Conservation (phyloP, 1,140 invertebrate species). For the Macrostomum lignano region DNA sequence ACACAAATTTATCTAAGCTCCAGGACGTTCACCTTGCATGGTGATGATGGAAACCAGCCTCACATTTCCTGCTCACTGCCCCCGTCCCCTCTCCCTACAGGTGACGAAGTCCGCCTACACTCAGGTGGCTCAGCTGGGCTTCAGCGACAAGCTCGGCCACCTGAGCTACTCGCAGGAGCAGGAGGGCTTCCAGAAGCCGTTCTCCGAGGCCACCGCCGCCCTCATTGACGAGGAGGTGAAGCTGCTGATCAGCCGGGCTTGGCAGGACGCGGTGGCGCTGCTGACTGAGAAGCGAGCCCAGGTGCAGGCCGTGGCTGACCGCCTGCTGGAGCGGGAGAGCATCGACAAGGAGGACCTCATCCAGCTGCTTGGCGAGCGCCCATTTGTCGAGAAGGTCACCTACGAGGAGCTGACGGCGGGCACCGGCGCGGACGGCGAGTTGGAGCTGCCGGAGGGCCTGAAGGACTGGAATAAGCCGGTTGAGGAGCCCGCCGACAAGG, state of each 20-base stretch:
- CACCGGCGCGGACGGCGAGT: slow-evolving; percentile 86
- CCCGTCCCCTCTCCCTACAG: no score
- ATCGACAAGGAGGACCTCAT: slow-evolving; percentile 90
- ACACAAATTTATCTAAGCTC: no score
- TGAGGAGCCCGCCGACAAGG: no score
- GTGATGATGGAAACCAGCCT: no score
- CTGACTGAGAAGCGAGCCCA: slow-evolving; percentile 55
- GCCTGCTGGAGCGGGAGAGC: slow-evolving; percentile 72
- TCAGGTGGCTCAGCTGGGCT: slow-evolving; percentile 57
- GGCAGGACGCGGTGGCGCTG: slow-evolving; percentile 47
- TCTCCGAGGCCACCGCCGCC: slow-evolving; percentile 83
- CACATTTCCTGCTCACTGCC: no score
- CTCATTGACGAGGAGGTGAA: slow-evolving; percentile 79
- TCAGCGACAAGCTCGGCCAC: slow-evolving; percentile 88
- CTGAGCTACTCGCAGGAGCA: slow-evolving; percentile 82
- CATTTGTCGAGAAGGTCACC: slow-evolving; percentile 91
- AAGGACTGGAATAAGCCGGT: slow-evolving; percentile 79
- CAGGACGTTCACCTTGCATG: no score
- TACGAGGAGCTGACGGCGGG: slow-evolving; percentile 98
- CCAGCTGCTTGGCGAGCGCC: slow-evolving; percentile 62
- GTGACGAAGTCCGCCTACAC: slow-evolving; percentile 10
- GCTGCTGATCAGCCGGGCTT: slow-evolving; percentile 47
- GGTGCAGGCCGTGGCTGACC: slow-evolving; percentile 69
- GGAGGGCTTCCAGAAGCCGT: slow-evolving; percentile 77
- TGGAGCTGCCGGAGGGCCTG: slow-evolving; percentile 65